phyloP scores from a whole-genome alignment of 2,113 vertebrate species.

The Malaclemys terrapin region DNA sequence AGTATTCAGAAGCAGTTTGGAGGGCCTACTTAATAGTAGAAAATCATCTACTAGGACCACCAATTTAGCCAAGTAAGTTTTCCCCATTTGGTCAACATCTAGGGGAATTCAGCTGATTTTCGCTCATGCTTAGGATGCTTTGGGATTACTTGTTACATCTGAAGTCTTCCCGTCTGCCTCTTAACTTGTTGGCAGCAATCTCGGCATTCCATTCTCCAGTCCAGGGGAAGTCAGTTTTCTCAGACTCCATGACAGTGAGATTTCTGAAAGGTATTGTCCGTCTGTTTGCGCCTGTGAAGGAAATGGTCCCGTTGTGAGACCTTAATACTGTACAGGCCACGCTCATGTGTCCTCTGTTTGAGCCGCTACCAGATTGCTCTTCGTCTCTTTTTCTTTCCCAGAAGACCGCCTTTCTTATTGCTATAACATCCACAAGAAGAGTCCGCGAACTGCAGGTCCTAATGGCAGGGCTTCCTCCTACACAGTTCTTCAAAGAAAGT shows the following conservation, averaged over 20 bases:
- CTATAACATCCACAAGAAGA: background rate
- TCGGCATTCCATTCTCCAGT: background rate
- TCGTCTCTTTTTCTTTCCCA: background rate
- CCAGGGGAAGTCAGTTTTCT: background rate
- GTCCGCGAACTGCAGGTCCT: background rate
- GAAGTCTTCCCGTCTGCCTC: background rate
- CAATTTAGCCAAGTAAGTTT: background rate
- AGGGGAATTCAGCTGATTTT: background rate
- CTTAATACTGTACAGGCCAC: background rate
- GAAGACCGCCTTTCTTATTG: background rate
- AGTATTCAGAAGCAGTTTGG: background rate
- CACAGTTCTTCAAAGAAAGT: background rate
- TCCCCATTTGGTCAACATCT: background rate
- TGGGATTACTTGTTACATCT: background rate
- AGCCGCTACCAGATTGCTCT: background rate
- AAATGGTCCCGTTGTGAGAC: background rate
- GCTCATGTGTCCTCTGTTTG: background rate
- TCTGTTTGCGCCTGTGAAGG: background rate
- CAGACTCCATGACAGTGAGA: background rate
- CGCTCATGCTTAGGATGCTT: background rate
- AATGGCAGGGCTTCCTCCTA: background rate
- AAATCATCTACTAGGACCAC: background rate
- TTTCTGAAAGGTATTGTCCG: background rate
- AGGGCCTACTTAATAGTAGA: background rate
- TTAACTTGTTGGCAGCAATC: background rate